A percentile compares a stretch with the other conserved stretches of the same genome.
These are phyloP conservation scores for Isichthys henryi DNA, from an alignment of 2,113 vertebrate genomes.

Conservation along the genomic window DNA sequence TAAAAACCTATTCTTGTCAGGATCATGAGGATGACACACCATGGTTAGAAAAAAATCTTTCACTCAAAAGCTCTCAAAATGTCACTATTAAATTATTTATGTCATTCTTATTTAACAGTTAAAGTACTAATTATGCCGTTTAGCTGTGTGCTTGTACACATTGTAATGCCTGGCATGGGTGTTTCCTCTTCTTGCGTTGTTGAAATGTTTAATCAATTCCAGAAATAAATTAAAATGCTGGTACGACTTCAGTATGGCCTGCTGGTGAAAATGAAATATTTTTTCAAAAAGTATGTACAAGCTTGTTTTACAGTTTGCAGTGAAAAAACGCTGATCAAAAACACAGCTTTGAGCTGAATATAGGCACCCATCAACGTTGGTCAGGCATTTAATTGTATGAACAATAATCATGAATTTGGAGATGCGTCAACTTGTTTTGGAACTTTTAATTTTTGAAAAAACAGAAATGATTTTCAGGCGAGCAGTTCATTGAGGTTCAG, in stretches of 20 bases:
- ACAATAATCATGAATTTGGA: not conserved
- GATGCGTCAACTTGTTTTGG: not conserved
- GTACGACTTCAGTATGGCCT: not conserved
- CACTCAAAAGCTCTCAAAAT: not conserved
- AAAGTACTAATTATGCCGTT: conserved; percentile 50
- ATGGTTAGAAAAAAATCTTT: not conserved
- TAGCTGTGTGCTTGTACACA: conserved; percentile 54
- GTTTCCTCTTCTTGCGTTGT: conserved; percentile 45
- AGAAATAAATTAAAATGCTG: not conserved
- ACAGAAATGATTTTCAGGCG: not conserved
- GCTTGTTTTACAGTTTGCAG: conserved; percentile 1
- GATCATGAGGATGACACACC: not conserved
- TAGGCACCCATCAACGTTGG: not conserved
- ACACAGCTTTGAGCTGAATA: not conserved
- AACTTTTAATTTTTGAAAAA: not conserved
- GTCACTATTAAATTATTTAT: not conserved
- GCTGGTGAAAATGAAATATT: not conserved
- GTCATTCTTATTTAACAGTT: not conserved
- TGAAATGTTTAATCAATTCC: conserved; percentile 31
- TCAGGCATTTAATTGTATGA: not conserved
- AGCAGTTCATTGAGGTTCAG: not conserved
- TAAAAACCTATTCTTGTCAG: not conserved
- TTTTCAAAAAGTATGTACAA: not conserved
- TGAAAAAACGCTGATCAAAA: not conserved
- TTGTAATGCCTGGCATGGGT: conserved; percentile 30